phyloP scores from a whole-genome alignment of 2,888 invertebrate genomes.

The Drosophila greeni region DNA sequence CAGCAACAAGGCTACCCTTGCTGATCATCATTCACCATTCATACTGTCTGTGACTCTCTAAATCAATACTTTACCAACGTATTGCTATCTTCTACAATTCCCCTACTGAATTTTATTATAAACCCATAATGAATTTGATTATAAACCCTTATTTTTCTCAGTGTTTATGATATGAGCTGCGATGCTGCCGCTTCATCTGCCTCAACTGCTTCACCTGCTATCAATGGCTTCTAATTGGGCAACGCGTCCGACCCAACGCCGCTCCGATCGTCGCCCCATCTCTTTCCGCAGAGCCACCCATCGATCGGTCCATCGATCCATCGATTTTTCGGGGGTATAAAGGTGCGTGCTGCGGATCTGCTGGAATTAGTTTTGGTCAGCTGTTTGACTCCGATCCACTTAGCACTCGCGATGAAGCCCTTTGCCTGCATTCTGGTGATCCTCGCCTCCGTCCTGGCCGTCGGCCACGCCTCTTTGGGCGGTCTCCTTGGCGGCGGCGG shows the following conservation, averaged over 20 bases:
- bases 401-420: conserved; percentile 61
- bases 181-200: background rate
- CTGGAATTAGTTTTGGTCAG: conserved; percentile 67
- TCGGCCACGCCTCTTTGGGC: conserved; percentile 62
- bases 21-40: background rate
- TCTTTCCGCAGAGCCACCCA: conserved; percentile 19
- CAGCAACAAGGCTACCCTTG: background rate
- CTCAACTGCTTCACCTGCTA: conserved; percentile 14
- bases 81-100: background rate
- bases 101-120: fast-evolving
- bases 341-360: conserved; percentile 51
- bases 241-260: conserved; percentile 6
- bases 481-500: conserved; percentile 59
- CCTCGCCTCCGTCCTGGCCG: conserved; percentile 61
- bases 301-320: conserved; percentile 28
- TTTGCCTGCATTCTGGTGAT: conserved; percentile 68
- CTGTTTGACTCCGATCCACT: conserved; percentile 31
- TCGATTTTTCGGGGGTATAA: conserved; percentile 60
- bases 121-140: too few relatives aligned
- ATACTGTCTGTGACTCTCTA: background rate
- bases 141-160: background rate
- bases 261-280: conserved; percentile 16
- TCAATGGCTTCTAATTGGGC: conserved; percentile 52
- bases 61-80: background rate
- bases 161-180: background rate